Conservation (phyloP, 2,888 invertebrate genomes). For the Spodoptera exigua region DNA sequence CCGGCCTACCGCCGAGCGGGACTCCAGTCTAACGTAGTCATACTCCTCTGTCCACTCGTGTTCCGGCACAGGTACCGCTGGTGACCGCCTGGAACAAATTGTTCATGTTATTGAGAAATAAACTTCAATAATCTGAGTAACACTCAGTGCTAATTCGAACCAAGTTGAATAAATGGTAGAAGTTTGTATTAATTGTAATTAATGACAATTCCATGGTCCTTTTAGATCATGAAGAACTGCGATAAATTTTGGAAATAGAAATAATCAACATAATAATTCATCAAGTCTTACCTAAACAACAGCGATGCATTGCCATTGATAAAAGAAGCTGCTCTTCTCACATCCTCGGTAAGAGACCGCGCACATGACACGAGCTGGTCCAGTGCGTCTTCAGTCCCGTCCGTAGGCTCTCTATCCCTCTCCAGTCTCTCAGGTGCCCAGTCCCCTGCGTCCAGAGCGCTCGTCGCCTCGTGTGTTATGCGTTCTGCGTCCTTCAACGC, state of each 20-base stretch:
- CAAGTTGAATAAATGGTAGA: too few species aligned
- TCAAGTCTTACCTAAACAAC: slow-evolving; percentile 90
- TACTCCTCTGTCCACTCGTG: slow-evolving; percentile 95
- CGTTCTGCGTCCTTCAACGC: slow-evolving; percentile 94
- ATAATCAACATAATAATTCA: not conserved
- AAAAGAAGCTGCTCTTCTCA: slow-evolving; percentile 96
- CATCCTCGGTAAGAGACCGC: slow-evolving; percentile 96
- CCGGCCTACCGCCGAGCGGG: slow-evolving; percentile 92
- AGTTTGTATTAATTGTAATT: too few species aligned
- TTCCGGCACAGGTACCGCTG: slow-evolving; percentile 77
- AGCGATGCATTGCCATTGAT: slow-evolving; percentile 96
- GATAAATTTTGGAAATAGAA: too few species aligned
- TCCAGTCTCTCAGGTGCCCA: slow-evolving; percentile 93
- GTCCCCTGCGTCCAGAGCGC: slow-evolving; percentile 92
- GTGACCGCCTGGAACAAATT: slow-evolving; percentile 72
- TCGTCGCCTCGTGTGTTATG: slow-evolving; percentile 93
- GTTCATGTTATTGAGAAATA: not conserved
- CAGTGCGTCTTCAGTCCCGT: slow-evolving; percentile 93
- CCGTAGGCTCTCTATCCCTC: slow-evolving; percentile 85
- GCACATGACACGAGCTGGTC: slow-evolving; percentile 97
- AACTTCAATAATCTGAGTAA: not conserved
- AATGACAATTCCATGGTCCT: too few species aligned
- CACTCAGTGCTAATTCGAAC: too few species aligned
- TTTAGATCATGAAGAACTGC: too few species aligned
- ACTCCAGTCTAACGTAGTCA: slow-evolving; percentile 96